Evolutionary conservation across 2,797 vertebrate genomes (phyloP), one percentile per base, ranked within the genome.

Genomic region (Etheostoma nigrum): DNA sequence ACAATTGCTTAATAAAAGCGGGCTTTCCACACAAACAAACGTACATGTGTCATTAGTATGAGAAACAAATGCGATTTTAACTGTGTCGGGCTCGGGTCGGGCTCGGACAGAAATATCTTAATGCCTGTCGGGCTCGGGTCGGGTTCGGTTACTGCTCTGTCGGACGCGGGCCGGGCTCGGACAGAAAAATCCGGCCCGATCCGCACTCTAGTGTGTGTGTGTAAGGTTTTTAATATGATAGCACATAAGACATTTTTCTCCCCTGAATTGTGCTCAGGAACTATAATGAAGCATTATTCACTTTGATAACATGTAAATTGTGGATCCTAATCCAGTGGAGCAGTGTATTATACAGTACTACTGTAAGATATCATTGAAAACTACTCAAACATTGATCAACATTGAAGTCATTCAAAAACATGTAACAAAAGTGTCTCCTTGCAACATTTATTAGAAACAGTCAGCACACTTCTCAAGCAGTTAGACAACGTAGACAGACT

Each of bases 381-480:
- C 15, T 61, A 44, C 21, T 63, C 16, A 2, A 30, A 30, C 18
- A 48, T 33, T 11, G 45, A 40, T 58, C 30, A 25, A 19, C 14
- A 51, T n/a, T 52, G 4, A 61, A 47, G 30, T 72, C 15, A 71
- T 62, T 69, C 54, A 77, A 48, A 10, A 44, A 84, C 25, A 68
- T 45, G 18, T 5, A 73, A 72, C 71, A 82, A 36, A 71, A 15
- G 52, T 33, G 12, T 79, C 6, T 82, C 19, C n/a, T 83, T 83
- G 79, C 79, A 83, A 86, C 27, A 73, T 89, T 82, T 86, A 87
- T 84, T 89, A 36, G 19, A 79, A 82, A 79, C 53, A 68, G 5
- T 57, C 14, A 62, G 18, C 60, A 84, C 59, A 75, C 21, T 33
- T 42, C 2, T 54, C 18, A 71, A 76, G 55, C 53, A 16, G 19